phyloP scores from a whole-genome alignment of 2,888 invertebrate species.

The Agonopterix alstromeriana region DNA sequence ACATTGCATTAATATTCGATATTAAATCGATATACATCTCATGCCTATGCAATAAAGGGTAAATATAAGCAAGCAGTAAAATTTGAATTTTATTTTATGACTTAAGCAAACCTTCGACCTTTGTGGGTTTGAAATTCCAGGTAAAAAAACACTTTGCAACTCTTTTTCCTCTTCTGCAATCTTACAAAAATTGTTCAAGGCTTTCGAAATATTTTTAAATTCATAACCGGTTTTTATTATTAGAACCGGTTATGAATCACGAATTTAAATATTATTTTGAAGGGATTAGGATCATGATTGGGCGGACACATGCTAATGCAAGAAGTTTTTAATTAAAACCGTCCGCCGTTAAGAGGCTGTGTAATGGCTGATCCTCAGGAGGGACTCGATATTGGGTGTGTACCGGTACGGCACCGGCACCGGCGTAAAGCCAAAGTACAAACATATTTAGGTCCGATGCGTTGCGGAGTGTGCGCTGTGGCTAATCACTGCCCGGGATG shows the following conservation, averaged over 20 bases:
- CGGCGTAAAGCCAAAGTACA: constrained; percentile 59
- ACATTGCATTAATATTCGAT: constrained; percentile 47
- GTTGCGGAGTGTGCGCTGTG: constrained; percentile 48
- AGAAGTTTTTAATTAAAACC: constrained; percentile 77
- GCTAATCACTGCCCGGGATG: constrained; percentile 62
- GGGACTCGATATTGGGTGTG: constrained; percentile 69
- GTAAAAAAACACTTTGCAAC: too few relatives aligned
- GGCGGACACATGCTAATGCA: constrained; percentile 70
- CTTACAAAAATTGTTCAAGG: not conserved
- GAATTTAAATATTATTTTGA: constrained; percentile 68
- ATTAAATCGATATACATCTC: constrained; percentile 18
- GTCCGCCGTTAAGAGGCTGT: constrained; percentile 72
- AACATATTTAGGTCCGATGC: constrained; percentile 72
- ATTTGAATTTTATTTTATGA: not conserved
- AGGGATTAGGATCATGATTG: constrained; percentile 62
- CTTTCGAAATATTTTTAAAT: not conserved
- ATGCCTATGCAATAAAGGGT: constrained; percentile 6
- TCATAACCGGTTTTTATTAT: constrained; percentile 8
- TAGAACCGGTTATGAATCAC: constrained; percentile 1
- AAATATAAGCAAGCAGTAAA: not conserved
- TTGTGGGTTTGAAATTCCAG: too few relatives aligned
- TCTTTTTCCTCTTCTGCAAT: too few relatives aligned
- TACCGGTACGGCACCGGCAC: constrained; percentile 28
- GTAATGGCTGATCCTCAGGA: constrained; percentile 71
- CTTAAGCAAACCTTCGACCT: not conserved